Percentiles rank a stretch among this genome's conserved stretches.
phyloP scores from a whole-genome alignment of 2,113 vertebrate genomes.

The Stegostoma tigrinum region DNA sequence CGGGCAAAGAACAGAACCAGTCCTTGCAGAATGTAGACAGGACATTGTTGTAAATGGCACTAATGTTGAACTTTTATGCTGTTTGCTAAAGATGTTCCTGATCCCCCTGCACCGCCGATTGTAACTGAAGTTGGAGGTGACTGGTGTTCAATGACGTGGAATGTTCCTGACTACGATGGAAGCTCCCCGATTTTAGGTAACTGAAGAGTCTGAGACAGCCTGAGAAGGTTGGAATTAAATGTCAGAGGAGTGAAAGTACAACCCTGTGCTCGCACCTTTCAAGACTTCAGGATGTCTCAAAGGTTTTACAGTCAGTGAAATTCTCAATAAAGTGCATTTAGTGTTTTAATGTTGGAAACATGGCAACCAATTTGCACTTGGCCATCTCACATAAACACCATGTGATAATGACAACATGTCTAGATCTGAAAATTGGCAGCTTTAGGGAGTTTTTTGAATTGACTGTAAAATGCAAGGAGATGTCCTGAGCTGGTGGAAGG shows the following conservation, averaged over 20 bases:
- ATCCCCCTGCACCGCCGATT: conserved; percentile 77
- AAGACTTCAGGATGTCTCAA: not conserved
- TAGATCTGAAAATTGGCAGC: not conserved
- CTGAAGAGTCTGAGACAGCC: not conserved
- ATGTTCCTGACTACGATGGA: conserved; percentile 82
- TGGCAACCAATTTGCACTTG: not conserved
- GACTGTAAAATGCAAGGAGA: not conserved
- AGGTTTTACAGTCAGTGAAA: not conserved
- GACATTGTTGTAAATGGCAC: too few species aligned
- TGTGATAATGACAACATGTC: not conserved
- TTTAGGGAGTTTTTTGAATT: not conserved
- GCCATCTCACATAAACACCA: not conserved
- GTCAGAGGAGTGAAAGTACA: not conserved
- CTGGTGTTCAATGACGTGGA: conserved; percentile 93
- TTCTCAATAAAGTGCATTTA: not conserved
- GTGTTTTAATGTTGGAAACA: not conserved
- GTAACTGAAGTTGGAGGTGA: conserved; percentile 87
- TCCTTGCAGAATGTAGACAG: too few species aligned
- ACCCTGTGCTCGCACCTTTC: not conserved
- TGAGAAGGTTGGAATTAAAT: not conserved
- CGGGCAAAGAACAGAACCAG: too few species aligned
- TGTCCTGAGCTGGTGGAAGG: not conserved
- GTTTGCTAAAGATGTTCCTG: conserved; percentile 75
- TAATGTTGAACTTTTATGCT: conserved; percentile 23
- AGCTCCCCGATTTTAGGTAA: conserved; percentile 84